phyloP scores from a whole-genome alignment of 1,140 invertebrate genomes.

The Lepidurus apus region DNA sequence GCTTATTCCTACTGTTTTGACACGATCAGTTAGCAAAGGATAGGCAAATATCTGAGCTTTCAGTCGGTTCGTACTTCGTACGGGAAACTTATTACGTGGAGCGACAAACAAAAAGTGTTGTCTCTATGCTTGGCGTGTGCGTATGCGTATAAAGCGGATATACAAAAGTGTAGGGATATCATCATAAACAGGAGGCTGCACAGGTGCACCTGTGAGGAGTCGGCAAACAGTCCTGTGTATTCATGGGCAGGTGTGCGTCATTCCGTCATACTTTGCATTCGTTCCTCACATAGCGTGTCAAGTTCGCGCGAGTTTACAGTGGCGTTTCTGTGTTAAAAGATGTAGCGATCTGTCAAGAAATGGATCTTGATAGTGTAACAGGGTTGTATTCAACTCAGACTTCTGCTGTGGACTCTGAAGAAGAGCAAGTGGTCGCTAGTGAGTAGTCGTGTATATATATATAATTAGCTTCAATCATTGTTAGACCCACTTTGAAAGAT shows the following conservation, averaged over 20 bases:
- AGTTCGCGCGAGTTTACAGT: background rate
- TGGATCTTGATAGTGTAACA: background rate
- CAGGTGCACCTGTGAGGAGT: constrained; percentile 9
- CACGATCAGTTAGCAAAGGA: background rate
- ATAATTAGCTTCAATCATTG: no score
- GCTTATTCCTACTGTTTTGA: background rate
- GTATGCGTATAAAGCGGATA: background rate
- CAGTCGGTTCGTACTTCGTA: no score
- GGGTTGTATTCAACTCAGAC: background rate
- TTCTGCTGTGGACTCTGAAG: background rate
- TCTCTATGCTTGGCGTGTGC: background rate
- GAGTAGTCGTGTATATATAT: background rate
- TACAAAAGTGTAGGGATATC: background rate
- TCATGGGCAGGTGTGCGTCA: background rate
- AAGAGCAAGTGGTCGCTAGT: constrained; percentile 2
- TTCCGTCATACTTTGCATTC: background rate
- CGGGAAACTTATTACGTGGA: background rate
- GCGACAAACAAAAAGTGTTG: background rate
- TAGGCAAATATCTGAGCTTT: no score
- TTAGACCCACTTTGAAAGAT: no score
- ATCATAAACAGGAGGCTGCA: background rate
- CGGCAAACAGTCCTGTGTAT: background rate
- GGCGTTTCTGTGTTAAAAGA: background rate
- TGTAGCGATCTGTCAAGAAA: background rate
- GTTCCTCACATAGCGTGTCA: background rate